Evolutionary conservation across 2,888 invertebrate genomes (phyloP).

Genomic region (Ferrisia virgata): DNA sequence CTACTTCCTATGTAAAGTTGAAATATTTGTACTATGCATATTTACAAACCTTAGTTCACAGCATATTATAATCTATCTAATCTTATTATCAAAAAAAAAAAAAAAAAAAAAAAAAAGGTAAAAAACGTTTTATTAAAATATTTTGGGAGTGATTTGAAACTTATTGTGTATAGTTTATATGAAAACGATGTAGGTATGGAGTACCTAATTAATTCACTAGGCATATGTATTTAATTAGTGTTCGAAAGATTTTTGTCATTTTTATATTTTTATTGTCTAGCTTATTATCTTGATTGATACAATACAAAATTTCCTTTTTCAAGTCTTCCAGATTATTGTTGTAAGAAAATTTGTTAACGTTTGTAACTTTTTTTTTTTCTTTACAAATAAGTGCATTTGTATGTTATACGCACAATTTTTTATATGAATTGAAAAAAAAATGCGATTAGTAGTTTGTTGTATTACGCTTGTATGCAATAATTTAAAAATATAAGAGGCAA

Average conservation of each 20-base stretch:
- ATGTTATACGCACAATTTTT: constrained; percentile 14
- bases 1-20: too few relatives aligned
- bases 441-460: neutral
- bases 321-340: constrained; percentile 19
- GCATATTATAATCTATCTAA: too few relatives aligned
- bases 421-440: neutral
- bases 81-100: too few relatives aligned
- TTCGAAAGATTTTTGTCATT: neutral
- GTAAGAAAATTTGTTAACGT: constrained; percentile 12
- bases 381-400: neutral
- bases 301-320: constrained; percentile 12
- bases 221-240: neutral
- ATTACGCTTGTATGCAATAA: constrained; percentile 6
- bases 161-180: too few relatives aligned
- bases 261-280: neutral
- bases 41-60: too few relatives aligned
- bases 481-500: neutral
- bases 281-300: constrained; percentile 14
- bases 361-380: neutral
- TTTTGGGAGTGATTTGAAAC: too few relatives aligned
- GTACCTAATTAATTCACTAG: neutral
- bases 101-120: too few relatives aligned
- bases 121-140: too few relatives aligned
- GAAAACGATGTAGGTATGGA: too few relatives aligned
- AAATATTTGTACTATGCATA: too few relatives aligned